phyloP scores from a whole-genome alignment of 2,797 vertebrate species.

The Cetoscarus ocellatus region DNA sequence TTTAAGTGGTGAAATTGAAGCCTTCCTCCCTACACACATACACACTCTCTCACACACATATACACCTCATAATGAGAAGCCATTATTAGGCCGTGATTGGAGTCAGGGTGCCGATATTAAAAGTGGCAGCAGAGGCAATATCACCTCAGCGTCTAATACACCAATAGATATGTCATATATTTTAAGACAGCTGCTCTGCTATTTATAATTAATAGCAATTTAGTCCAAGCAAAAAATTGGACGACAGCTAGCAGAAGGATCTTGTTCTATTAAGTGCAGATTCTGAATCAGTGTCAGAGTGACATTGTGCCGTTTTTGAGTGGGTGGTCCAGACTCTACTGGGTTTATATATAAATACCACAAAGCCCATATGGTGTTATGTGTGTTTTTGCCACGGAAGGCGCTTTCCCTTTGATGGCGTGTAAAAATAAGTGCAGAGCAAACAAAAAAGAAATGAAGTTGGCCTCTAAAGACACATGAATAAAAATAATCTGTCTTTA shows the following conservation, averaged over 20 bases:
- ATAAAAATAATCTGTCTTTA: conserved; percentile 80
- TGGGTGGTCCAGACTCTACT: conserved; percentile 66
- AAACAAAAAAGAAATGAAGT: conserved; percentile 77
- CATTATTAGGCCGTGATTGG: conserved; percentile 83
- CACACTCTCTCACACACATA: conserved; percentile 11
- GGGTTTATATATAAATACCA: conserved; percentile 71
- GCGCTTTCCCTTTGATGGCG: conserved; percentile 65
- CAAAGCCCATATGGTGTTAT: conserved; percentile 58
- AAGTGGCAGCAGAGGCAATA: conserved; percentile 85
- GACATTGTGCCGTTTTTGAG: conserved; percentile 66
- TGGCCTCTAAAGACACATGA: conserved; percentile 77
- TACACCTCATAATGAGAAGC: conserved; percentile 78
- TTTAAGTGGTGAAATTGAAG: conserved; percentile 79
- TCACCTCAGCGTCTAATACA: conserved; percentile 77
- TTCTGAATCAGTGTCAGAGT: conserved; percentile 77
- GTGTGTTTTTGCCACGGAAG: conserved; percentile 49
- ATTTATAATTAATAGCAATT: conserved; percentile 86
- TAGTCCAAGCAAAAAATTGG: conserved; percentile 71
- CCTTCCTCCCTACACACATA: conserved; percentile 12
- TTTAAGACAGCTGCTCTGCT: conserved; percentile 84
- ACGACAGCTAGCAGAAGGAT: conserved; percentile 74
- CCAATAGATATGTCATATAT: conserved; percentile 82
- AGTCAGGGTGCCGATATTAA: conserved; percentile 81
- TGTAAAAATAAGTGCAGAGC: conserved; percentile 68
- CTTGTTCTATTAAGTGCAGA: conserved; percentile 75